Percentiles rank a stretch among this genome's conserved stretches.
Evolutionary conservation across 2,888 invertebrate genomes (phyloP).

Genomic region (Frankliniella intonsa): DNA sequence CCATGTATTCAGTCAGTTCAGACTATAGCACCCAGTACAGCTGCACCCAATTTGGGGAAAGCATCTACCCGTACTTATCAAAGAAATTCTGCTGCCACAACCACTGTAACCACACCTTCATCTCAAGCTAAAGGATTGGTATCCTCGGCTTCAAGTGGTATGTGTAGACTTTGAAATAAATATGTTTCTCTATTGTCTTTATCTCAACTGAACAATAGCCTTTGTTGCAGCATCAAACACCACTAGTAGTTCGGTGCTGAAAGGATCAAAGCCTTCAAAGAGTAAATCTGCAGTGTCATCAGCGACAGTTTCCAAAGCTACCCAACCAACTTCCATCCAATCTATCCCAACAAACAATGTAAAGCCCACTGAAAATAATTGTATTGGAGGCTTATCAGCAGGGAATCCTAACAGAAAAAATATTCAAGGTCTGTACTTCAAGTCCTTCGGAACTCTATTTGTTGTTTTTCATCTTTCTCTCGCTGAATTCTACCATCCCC

Average conservation of each 20-base stretch:
- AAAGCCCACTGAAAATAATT: slow-evolving; percentile 35
- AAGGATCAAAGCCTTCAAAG: no score
- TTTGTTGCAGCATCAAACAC: neutral
- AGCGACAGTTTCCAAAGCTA: neutral
- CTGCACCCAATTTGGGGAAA: neutral
- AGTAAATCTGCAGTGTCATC: neutral
- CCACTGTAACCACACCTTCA: neutral
- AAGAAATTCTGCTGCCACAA: neutral
- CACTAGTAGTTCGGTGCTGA: no score
- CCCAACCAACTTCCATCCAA: neutral
- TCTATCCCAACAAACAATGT: neutral
- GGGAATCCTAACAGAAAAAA: slow-evolving; percentile 31
- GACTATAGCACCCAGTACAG: neutral
- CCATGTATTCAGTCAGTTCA: neutral
- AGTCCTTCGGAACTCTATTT: neutral
- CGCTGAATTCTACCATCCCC: neutral
- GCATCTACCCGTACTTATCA: neutral
- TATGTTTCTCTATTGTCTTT: neutral
- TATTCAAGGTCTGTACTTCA: neutral
- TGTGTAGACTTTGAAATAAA: neutral
- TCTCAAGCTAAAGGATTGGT: neutral
- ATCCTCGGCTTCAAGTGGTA: neutral
- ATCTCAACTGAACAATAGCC: neutral
- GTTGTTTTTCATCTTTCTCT: neutral
- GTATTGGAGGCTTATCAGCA: slow-evolving; percentile 39